A percentile compares a stretch with the other conserved stretches of the same genome.
These are phyloP conservation scores for Acholoe squamosa DNA, from an alignment of 2,888 invertebrate genomes.

Conservation along the genomic window DNA sequence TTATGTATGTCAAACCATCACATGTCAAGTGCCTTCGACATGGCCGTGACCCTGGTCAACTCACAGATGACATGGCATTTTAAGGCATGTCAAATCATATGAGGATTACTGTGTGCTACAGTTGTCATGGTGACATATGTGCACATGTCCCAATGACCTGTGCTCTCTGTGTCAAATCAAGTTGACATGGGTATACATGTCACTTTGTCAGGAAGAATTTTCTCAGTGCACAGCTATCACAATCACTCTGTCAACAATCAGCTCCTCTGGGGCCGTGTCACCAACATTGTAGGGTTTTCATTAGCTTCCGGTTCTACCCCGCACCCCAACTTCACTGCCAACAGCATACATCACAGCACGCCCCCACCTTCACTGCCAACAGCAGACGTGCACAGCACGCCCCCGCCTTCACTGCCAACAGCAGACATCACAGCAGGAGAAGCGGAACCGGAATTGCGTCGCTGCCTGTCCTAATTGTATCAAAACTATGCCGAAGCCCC, in stretches of 20 bases:
- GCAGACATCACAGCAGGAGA: conserved; percentile 25
- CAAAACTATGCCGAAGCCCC: background rate
- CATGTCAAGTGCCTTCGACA: too few relatives aligned
- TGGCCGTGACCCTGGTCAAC: too few relatives aligned
- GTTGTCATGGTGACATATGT: too few relatives aligned
- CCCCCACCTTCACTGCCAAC: background rate
- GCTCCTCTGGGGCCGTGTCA: background rate
- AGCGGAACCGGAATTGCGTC: conserved; percentile 50
- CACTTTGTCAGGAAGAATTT: too few relatives aligned
- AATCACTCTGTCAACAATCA: background rate
- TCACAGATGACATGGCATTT: too few relatives aligned
- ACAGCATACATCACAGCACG: conserved; percentile 37
- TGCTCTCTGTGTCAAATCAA: too few relatives aligned
- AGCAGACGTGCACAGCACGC: conserved; percentile 37
- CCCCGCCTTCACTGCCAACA: background rate
- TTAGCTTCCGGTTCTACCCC: conserved; percentile 42
- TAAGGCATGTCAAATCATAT: too few relatives aligned
- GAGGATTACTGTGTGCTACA: too few relatives aligned
- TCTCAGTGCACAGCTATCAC: conserved; percentile 25
- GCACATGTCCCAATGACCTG: too few relatives aligned
- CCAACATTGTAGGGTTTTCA: conserved; percentile 39
- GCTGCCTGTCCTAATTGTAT: conserved; percentile 28
- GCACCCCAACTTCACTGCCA: background rate
- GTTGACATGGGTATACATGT: too few relatives aligned
- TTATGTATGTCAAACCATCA: too few relatives aligned